Base-by-base conservation (phyloP, 2,797 vertebrate species). In the Esox lucius region DNA sequence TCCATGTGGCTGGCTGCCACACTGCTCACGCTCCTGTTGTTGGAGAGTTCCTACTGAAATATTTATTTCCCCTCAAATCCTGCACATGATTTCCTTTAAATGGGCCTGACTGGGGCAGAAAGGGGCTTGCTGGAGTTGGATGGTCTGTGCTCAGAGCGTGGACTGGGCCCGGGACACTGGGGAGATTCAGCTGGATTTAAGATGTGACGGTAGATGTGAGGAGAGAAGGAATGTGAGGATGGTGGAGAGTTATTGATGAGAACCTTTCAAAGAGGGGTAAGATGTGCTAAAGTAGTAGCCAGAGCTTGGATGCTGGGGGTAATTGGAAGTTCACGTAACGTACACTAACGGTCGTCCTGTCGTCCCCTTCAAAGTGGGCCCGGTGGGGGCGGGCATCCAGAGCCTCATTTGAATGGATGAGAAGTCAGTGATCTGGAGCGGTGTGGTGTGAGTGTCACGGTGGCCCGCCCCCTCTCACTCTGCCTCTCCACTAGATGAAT, bases 31-130 rank as follows among this genome's bases (percentile, higher is more conserved):
- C n/a, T 59, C n/a, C 53, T 59, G 75, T 73, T 81, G 71, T 77
- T 69, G 46, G 73, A 68, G 74, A 74, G 74, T 82, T 80, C 68
- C 69, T 42, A 67, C 78, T 82, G 76, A 82, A 85, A 77, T 72
- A 31, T 81, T 79, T 78, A 77, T 80, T 79, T 70, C 72, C 72
- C 72, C 72, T 82, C 65, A 81, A 81, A 82, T 83, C 74, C 73
- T 71, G 72, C 31, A 49, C 64, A 16, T 78, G 78, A 81, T 80
- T 81, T 79, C 79, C 83, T 81, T 81, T 85, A 73, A 78, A 73
- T 69, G 35, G 17, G 51, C 67, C 77, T 49, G 61, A 39, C 70
- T 77, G 5, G 19, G 70, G 51, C 72, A 35, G 59, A 26, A 9
- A 26, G 24, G 61, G 24, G 24, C 26, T 64, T 17, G 51, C 15